Evolutionary conservation across 2,113 vertebrate species (phyloP).

Genomic region (Sceloporus undulatus): DNA sequence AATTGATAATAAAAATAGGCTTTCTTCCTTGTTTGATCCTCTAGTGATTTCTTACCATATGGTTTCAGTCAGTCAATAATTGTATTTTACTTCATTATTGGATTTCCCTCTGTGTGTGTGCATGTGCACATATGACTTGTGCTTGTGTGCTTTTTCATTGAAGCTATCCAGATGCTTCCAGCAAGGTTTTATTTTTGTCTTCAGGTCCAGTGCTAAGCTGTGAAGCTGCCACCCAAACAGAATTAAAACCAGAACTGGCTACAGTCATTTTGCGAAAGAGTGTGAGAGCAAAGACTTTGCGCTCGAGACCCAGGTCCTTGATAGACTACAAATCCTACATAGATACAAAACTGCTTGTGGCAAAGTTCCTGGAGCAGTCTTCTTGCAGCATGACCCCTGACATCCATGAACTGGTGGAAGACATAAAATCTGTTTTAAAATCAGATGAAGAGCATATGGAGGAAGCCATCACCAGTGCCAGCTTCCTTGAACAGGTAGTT

Average conservation of each 20-base stretch:
- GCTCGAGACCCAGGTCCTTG: slow-evolving; percentile 81
- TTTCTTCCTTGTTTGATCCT: neutral
- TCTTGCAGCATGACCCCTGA: slow-evolving; percentile 82
- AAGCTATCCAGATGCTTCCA: neutral
- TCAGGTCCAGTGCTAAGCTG: slow-evolving; percentile 72
- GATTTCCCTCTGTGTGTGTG: neutral
- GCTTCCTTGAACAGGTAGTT: slow-evolving; percentile 84
- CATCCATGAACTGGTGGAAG: slow-evolving; percentile 84
- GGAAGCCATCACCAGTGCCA: slow-evolving; percentile 85
- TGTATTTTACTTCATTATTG: neutral
- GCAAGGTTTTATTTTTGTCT: slow-evolving; percentile 46
- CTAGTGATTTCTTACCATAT: neutral
- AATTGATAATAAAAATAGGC: neutral
- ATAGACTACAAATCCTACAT: slow-evolving; percentile 85
- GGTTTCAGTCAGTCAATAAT: neutral
- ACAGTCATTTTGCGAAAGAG: slow-evolving; percentile 74
- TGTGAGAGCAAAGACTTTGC: slow-evolving; percentile 41
- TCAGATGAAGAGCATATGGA: slow-evolving; percentile 89
- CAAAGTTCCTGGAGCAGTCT: slow-evolving; percentile 82
- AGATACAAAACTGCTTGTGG: slow-evolving; percentile 85
- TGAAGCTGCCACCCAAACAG: slow-evolving; percentile 78
- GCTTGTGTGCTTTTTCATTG: neutral
- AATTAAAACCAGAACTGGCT: slow-evolving; percentile 61
- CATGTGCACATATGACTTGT: neutral
- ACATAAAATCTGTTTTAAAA: slow-evolving; percentile 85